Evolutionary conservation across 2,888 invertebrate genomes (phyloP), one percentile per base, ranked within the genome.

Genomic region (Macropis europaea): DNA sequence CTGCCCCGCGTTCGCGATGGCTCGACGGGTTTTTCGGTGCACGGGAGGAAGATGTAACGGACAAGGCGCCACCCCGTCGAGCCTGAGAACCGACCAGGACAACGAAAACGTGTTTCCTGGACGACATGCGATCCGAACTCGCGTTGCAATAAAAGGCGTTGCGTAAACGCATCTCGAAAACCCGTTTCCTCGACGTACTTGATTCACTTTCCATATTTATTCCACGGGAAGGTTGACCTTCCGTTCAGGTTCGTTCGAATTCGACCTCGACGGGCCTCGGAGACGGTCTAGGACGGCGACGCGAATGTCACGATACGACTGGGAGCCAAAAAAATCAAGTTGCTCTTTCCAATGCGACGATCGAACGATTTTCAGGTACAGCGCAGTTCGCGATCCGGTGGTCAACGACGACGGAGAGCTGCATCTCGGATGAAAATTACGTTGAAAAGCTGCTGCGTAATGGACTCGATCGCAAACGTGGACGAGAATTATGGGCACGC

Each of bases 201-300:
- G 62, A 53, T 60, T 77, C 48, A 63, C 60, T 67, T 77, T 77
- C 74, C 62, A 67, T 60, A 66, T 67, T 57, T 57, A 34, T 15
- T 17, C 63, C 9, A 19, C n/a, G 15, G n/a, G 32, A 63, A 57
- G 56, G 34, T 36, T 50, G 45, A 63, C 59, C 73, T 73, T 70
- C 73, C 43, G 3, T 22, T 17, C 26, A 32, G 17, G 3, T 57
- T 57, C 24, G 32, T 30, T 54, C 28, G 52, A 56, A 52, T 30
- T 34, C 40, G 15, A 32, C 22, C 34, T 34, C 56, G 24, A 43
- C 4, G 3, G 38, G 11, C 32, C 19, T 34, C 19, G 52, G n/a
- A n/a, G n/a, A 56, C 45, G 28, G 62, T 11, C 6, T n/a, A n/a
- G n/a, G n/a, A n/a, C n/a, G n/a, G 36, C 2, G 7, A n/a, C 3